A percentile compares a stretch with the other conserved stretches of the same genome.
phyloP scores from a whole-genome alignment of 2,113 vertebrate genomes.

The Cebidichthys violaceus region DNA sequence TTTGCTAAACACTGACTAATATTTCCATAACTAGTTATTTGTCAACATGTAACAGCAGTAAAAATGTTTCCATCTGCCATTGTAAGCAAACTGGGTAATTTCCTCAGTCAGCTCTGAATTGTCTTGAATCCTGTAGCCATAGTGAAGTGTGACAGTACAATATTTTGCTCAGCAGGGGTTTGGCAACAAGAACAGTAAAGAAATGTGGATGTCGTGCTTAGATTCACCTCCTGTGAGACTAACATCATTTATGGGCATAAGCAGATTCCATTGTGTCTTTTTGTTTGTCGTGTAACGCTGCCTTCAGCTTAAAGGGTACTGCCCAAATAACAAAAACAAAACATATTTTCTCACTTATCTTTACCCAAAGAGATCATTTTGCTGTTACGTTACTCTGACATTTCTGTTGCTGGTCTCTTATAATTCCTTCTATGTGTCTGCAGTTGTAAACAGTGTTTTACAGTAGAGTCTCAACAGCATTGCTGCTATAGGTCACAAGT shows the following conservation, averaged over 20 bases:
- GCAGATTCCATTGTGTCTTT: not conserved
- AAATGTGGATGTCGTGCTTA: not conserved
- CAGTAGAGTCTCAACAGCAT: not conserved
- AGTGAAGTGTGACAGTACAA: constrained; percentile 1
- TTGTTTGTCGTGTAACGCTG: not conserved
- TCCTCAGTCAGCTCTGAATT: not conserved
- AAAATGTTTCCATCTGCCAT: not conserved
- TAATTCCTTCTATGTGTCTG: not conserved
- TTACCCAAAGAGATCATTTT: not conserved
- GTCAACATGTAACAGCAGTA: not conserved
- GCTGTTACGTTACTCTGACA: not conserved
- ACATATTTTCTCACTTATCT: not conserved
- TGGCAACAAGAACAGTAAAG: not conserved
- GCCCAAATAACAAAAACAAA: not conserved
- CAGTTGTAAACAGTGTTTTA: not conserved
- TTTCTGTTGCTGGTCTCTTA: not conserved
- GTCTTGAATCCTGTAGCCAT: not conserved
- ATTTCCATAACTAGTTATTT: not conserved
- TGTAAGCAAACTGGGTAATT: not conserved
- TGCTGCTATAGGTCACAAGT: not conserved
- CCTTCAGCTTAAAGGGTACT: not conserved
- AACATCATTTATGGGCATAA: not conserved
- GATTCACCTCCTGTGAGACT: not conserved
- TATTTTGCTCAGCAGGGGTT: constrained; percentile 4
- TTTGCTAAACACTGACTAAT: not conserved